A percentile compares a stretch with the other conserved stretches of the same genome.
phyloP scores from a whole-genome alignment of 2,888 invertebrate genomes.

The Nemotelus nigrinus region DNA sequence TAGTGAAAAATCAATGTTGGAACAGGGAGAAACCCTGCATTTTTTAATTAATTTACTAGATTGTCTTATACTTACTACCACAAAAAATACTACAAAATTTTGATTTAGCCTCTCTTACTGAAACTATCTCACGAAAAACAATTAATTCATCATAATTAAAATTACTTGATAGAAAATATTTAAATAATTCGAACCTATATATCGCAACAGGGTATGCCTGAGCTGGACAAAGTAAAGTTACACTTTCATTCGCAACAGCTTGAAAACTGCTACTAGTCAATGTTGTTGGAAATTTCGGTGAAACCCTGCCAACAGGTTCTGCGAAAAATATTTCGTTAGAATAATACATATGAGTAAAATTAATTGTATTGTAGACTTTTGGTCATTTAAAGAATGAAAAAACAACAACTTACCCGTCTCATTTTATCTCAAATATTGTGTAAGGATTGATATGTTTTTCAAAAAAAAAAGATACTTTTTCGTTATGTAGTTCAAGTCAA shows the following conservation, averaged over 20 bases:
- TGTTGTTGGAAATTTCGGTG: slow-evolving; percentile 74
- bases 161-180: slow-evolving; percentile 16
- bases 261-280: slow-evolving; percentile 73
- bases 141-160: neutral
- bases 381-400: slow-evolving; percentile 19
- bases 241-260: slow-evolving; percentile 67
- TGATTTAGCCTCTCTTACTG: too few species aligned
- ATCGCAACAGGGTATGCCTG: slow-evolving; percentile 77
- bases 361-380: neutral
- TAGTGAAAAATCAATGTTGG: slow-evolving; percentile 20
- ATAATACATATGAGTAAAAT: neutral
- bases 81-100: neutral
- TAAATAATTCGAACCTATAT: slow-evolving; percentile 66
- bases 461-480: neutral
- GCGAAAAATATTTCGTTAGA: slow-evolving; percentile 52
- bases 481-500: slow-evolving; percentile 57
- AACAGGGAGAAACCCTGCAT: slow-evolving; percentile 19
- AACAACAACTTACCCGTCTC: slow-evolving; percentile 22
- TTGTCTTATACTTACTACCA: neutral
- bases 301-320: slow-evolving; percentile 80
- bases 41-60: neutral
- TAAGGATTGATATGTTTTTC: neutral
- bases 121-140: too few species aligned
- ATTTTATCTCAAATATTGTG: slow-evolving; percentile 3
- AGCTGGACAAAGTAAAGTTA: slow-evolving; percentile 73